Evolutionary conservation across 2,797 vertebrate genomes (phyloP).

Genomic region (Coreius guichenoti): DNA sequence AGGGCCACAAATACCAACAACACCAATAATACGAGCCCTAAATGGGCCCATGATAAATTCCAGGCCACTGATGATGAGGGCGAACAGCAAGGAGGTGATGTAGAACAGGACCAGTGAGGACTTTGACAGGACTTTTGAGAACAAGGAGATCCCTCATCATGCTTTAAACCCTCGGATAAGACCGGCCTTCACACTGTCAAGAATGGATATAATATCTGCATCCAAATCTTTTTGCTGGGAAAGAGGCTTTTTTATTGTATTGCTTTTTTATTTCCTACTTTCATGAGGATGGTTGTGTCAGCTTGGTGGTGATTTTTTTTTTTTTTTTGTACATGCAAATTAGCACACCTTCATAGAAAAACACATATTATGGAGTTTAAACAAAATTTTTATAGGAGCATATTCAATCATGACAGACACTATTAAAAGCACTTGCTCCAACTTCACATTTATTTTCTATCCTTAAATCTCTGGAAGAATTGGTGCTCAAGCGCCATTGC

Average conservation of each 20-base stretch:
- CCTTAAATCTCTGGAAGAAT: not conserved
- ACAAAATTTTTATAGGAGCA: not conserved
- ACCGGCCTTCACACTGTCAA: conserved; percentile 2
- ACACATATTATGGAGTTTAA: not conserved
- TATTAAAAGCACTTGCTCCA: not conserved
- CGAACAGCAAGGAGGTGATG: conserved; percentile 79
- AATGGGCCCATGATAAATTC: conserved; percentile 93
- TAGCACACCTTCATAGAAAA: not conserved
- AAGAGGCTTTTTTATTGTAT: conserved; percentile 7
- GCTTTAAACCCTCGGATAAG: not conserved
- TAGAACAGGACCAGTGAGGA: conserved; percentile 80
- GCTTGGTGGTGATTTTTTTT: not conserved
- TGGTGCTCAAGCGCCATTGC: not conserved
- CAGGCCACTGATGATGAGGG: conserved; percentile 85
- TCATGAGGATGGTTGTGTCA: not conserved
- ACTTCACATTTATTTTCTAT: not conserved
- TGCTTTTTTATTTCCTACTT: conserved; percentile 13
- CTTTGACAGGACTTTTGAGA: not conserved
- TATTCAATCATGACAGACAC: not conserved
- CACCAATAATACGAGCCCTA: conserved; percentile 80
- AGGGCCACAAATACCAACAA: conserved; percentile 52
- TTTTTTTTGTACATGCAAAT: not conserved
- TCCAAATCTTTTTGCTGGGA: not conserved
- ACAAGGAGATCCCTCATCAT: conserved; percentile 3
- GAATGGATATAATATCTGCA: not conserved